Evolutionary conservation across 2,113 vertebrate genomes (phyloP).

Genomic region (Xenopus borealis): DNA sequence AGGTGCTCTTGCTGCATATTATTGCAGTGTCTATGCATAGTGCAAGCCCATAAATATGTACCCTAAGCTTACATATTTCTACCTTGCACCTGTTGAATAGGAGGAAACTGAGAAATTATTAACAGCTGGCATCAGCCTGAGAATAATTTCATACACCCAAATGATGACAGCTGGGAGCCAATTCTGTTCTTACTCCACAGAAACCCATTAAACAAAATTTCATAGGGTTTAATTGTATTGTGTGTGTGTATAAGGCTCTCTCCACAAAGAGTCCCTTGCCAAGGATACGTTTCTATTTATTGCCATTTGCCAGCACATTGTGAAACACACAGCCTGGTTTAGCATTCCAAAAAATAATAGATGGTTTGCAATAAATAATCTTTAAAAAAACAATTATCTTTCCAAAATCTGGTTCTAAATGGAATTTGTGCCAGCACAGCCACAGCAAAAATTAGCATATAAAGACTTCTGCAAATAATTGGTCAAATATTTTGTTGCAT

Average conservation of each 20-base stretch:
- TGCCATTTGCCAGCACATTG: constrained; percentile 17
- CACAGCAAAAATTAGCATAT: constrained; percentile 6
- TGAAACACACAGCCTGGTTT: constrained; percentile 4
- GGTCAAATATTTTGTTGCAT: neutral
- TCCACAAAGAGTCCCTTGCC: constrained; percentile 3
- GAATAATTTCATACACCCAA: neutral
- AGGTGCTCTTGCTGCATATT: neutral
- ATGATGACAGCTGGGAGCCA: neutral
- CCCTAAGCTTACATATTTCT: neutral
- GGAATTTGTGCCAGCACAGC: neutral
- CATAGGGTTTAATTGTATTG: neutral
- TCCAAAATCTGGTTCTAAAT: constrained; percentile 17
- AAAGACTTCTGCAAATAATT: constrained; percentile 22
- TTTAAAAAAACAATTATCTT: constrained; percentile 18
- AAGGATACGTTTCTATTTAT: neutral
- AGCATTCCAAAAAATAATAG: constrained; percentile 6
- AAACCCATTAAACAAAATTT: neutral
- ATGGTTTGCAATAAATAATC: constrained; percentile 7
- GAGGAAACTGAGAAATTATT: neutral
- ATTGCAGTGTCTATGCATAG: neutral
- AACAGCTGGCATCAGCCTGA: neutral
- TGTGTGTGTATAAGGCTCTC: neutral
- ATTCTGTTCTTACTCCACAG: neutral
- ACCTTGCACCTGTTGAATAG: constrained; percentile 16
- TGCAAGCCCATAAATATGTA: neutral